A percentile compares a stretch with the other conserved stretches of the same genome.
Conservation (phyloP, 37 sponge, comb jelly and placozoan genomes). For the Bolinopsis microptera region DNA sequence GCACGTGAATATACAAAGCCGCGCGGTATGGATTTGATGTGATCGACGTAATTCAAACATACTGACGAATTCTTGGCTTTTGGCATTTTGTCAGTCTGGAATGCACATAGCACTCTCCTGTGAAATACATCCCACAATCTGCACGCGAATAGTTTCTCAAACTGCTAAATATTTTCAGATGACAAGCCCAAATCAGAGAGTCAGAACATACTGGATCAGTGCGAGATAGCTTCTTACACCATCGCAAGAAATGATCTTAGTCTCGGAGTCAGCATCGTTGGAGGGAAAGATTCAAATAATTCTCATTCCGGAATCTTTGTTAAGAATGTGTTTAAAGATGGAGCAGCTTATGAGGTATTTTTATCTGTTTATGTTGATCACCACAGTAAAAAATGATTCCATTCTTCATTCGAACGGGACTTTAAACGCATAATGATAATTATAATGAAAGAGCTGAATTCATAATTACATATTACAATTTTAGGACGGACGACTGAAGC, state of each 20-base stretch:
- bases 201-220: conserved; percentile 30
- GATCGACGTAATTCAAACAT: too few relatives aligned
- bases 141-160: too few relatives aligned
- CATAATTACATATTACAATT: background rate
- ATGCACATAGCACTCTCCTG: too few relatives aligned
- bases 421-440: too few relatives aligned
- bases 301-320: conserved; percentile 27
- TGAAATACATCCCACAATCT: too few relatives aligned
- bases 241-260: background rate
- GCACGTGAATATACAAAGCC: background rate
- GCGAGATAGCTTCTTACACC: background rate
- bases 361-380: too few relatives aligned
- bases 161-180: too few relatives aligned
- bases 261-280: conserved; percentile 35
- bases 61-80: too few relatives aligned
- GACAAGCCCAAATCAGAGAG: background rate
- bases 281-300: conserved; percentile 9
- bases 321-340: conserved; percentile 29
- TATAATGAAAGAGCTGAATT: too few relatives aligned
- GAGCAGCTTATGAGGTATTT: conserved; percentile 29
- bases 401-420: too few relatives aligned
- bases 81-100: too few relatives aligned
- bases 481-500: conserved; percentile 29
- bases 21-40: background rate
- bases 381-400: too few relatives aligned